phyloP scores from a whole-genome alignment of 2,888 invertebrate species.

The Latheticus oryzae region DNA sequence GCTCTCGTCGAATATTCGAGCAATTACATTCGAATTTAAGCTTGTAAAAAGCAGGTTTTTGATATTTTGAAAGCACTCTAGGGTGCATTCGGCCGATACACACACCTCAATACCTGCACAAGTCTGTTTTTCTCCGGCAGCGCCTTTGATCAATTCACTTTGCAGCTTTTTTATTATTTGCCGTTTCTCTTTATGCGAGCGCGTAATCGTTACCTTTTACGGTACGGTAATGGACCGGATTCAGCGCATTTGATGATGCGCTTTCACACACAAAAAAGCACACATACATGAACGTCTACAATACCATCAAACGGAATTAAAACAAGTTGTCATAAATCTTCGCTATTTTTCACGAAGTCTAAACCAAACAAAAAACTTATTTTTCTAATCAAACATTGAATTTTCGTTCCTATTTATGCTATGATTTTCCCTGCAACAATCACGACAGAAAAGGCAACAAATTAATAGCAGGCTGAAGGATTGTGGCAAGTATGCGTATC shows the following conservation, averaged over 20 bases:
- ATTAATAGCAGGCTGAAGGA: no score
- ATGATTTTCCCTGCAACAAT: no score
- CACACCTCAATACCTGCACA: slow-evolving; percentile 64
- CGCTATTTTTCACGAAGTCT: no score
- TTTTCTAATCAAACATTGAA: no score
- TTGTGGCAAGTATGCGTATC: slow-evolving; percentile 26
- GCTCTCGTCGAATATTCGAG: slow-evolving; percentile 52
- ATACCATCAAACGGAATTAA: slow-evolving; percentile 20
- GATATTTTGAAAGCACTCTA: slow-evolving; percentile 61
- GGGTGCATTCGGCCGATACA: slow-evolving; percentile 60
- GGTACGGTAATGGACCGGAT: slow-evolving; percentile 38
- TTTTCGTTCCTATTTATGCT: no score
- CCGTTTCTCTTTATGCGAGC: slow-evolving; percentile 36
- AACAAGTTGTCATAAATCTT: no score
- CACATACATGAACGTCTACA: slow-evolving; percentile 5
- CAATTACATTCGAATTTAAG: slow-evolving; percentile 61
- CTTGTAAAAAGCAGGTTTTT: slow-evolving; percentile 56
- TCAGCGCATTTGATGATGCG: slow-evolving; percentile 29
- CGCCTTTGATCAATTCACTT: slow-evolving; percentile 62
- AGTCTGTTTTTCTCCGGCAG: slow-evolving; percentile 60
- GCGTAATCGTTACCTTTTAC: slow-evolving; percentile 41
- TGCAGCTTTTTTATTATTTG: slow-evolving; percentile 49
- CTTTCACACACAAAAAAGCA: slow-evolving; percentile 20
- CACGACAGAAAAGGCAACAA: no score
- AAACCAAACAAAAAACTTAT: no score